Evolutionary conservation across 2,888 invertebrate species (phyloP).

Genomic region (Criorhina ranunculi): DNA sequence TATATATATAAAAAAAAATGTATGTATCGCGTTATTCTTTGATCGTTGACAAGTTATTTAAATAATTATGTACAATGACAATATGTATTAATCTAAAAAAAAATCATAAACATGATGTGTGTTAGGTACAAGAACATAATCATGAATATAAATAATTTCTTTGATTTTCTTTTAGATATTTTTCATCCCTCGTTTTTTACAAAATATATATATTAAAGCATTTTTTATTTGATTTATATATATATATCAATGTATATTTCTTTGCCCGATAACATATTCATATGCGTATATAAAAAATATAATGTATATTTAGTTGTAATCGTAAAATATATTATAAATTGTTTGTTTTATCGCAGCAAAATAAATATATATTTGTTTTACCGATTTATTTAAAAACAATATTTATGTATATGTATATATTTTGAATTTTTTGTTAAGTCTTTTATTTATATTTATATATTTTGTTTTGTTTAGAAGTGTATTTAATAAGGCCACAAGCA

Average conservation of each 20-base stretch:
- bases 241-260: conserved; percentile 36
- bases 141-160: conserved; percentile 50
- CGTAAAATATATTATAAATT: conserved; percentile 46
- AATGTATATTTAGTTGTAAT: conserved; percentile 55
- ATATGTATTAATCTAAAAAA: conserved; percentile 22
- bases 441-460: conserved; percentile 45
- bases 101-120: background rate
- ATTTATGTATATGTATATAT: conserved; percentile 22
- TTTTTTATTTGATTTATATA: conserved; percentile 42
- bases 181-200: conserved; percentile 50
- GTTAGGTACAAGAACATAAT: conserved; percentile 52
- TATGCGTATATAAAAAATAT: conserved; percentile 79
- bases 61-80: conserved; percentile 66
- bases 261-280: conserved; percentile 66
- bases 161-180: conserved; percentile 40
- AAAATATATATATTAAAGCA: conserved; percentile 49
- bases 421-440: conserved; percentile 51
- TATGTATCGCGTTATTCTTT: conserved; percentile 47
- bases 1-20: conserved; percentile 49
- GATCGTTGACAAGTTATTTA: conserved; percentile 60
- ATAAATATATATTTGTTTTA: conserved; percentile 71
- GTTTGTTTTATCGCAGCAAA: conserved; percentile 53
- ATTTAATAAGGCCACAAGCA: conserved; percentile 74
- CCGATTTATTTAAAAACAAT: conserved; percentile 43
- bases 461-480: conserved; percentile 38